Percentiles rank a stretch among this genome's conserved stretches.
Conservation (phyloP, 2,797 vertebrate species). For the Liasis olivaceus region DNA sequence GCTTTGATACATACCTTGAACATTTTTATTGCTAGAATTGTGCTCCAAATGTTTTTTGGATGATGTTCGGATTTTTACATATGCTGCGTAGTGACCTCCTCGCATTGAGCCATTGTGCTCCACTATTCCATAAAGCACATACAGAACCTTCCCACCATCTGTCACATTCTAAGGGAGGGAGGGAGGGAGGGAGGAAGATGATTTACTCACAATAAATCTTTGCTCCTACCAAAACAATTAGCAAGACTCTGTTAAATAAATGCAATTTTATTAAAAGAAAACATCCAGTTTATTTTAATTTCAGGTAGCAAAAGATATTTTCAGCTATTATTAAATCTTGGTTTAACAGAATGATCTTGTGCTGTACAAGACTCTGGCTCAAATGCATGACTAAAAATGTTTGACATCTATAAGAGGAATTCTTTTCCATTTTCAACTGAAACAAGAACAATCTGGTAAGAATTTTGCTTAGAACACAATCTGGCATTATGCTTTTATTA, state of each 20-base stretch:
- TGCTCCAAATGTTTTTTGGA: conserved; percentile 80
- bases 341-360: background rate
- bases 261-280: conserved; percentile 7
- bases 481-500: conserved; percentile 31
- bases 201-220: conserved; percentile 21
- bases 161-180: conserved; percentile 73
- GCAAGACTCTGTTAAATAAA: background rate
- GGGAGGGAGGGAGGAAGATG: background rate
- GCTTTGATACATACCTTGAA: conserved; percentile 76
- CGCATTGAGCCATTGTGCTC: conserved; percentile 96
- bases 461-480: background rate
- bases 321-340: conserved; percentile 15
- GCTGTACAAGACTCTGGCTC: conserved; percentile 12
- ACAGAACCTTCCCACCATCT: conserved; percentile 84
- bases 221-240: background rate
- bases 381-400: background rate
- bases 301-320: background rate
- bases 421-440: background rate
- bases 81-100: conserved; percentile 92
- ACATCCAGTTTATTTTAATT: background rate
- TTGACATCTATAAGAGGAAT: conserved; percentile 30
- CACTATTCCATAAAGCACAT: conserved; percentile 93
- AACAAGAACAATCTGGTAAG: background rate
- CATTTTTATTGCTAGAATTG: conserved; percentile 74
- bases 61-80: conserved; percentile 89